phyloP scores from a whole-genome alignment of 2,113 vertebrate genomes.

The Spea multiplicata region DNA sequence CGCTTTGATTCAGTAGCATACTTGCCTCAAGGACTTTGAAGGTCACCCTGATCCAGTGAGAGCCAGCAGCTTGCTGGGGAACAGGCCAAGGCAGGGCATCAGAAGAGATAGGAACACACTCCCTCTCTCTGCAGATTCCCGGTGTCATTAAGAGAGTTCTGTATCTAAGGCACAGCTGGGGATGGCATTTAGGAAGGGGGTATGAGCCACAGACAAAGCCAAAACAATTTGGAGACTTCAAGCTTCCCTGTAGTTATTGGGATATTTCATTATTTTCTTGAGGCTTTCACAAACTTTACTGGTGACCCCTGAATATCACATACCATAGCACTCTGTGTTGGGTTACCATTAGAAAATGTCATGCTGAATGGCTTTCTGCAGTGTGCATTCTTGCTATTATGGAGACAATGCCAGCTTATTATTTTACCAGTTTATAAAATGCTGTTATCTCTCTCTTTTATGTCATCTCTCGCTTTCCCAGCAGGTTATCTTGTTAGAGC shows the following conservation, averaged over 20 bases:
- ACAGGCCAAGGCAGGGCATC: slow-evolving; percentile 17
- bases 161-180: slow-evolving; percentile 25
- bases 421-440: slow-evolving; percentile 46
- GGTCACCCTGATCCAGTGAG: slow-evolving; percentile 45
- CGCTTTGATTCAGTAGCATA: slow-evolving; percentile 33
- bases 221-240: background rate
- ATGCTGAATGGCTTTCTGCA: slow-evolving; percentile 23
- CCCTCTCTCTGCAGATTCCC: slow-evolving; percentile 9
- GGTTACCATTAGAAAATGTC: slow-evolving; percentile 30
- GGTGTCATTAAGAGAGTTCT: slow-evolving; percentile 23
- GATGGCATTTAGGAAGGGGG: background rate
- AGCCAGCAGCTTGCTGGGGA: slow-evolving; percentile 33
- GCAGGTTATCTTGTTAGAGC: slow-evolving; percentile 46
- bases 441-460: slow-evolving; percentile 45
- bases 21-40: slow-evolving; percentile 49
- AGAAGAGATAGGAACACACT: background rate
- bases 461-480: slow-evolving; percentile 32
- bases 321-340: slow-evolving; percentile 13
- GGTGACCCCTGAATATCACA: slow-evolving; percentile 19
- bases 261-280: slow-evolving; percentile 18
- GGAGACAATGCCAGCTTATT: slow-evolving; percentile 41
- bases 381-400: slow-evolving; percentile 13
- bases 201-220: background rate
- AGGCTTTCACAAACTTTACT: slow-evolving; percentile 14
- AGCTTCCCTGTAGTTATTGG: slow-evolving; percentile 5